Percentiles rank a stretch among this genome's conserved stretches.
These are phyloP conservation scores for Bos javanicus DNA, from an alignment of 2,113 vertebrate species.

Conservation along the genomic window DNA sequence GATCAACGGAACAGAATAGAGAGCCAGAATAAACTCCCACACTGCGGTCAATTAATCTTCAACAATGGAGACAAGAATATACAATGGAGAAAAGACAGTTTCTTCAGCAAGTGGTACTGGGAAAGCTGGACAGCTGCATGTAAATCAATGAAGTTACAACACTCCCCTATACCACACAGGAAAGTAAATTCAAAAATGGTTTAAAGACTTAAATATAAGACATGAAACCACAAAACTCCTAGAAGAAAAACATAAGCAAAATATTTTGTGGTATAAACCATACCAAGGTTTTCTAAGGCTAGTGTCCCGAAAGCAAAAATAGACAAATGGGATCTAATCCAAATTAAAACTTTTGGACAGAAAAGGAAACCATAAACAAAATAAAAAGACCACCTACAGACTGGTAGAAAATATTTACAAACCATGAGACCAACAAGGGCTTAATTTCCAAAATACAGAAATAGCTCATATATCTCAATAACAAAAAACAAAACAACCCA, in stretches of 20 bases:
- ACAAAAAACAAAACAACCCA: not conserved
- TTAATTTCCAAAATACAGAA: not conserved
- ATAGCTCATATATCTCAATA: not conserved
- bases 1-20: not conserved
- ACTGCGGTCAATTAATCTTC: not conserved
- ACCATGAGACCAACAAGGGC: accelerated
- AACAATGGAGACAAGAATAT: not conserved
- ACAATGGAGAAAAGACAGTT: not conserved
- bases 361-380: not conserved
- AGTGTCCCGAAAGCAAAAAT: not conserved
- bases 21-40: not conserved
- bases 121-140: not conserved
- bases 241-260: not conserved
- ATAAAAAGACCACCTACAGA: not conserved
- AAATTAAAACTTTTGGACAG: not conserved
- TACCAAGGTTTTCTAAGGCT: not conserved
- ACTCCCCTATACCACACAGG: not conserved
- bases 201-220: not conserved
- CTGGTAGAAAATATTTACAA: not conserved
- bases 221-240: not conserved
- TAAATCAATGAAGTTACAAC: not conserved
- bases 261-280: not conserved
- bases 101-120: not conserved
- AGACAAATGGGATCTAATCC: not conserved
- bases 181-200: not conserved